Evolutionary conservation across 1,140 invertebrate species (phyloP).

Genomic region (Scaptomyza montana): DNA sequence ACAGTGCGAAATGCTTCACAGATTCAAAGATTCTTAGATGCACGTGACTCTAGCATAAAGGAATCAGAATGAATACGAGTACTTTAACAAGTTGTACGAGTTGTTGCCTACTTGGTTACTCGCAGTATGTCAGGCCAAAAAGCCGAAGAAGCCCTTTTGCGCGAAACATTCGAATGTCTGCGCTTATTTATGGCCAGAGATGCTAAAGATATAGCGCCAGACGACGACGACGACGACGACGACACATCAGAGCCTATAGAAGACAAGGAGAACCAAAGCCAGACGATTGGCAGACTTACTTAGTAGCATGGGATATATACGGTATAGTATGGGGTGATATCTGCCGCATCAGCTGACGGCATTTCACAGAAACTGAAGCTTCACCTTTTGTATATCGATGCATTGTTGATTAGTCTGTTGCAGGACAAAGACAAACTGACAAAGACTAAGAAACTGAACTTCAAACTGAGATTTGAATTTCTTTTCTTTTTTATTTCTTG

Average conservation of each 20-base stretch:
- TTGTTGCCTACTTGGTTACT: slow-evolving; percentile 43
- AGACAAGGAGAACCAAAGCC: slow-evolving; percentile 1
- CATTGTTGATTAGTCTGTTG: slow-evolving; percentile 63
- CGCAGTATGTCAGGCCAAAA: slow-evolving; percentile 57
- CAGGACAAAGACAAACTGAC: slow-evolving; percentile 3
- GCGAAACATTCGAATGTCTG: slow-evolving; percentile 74
- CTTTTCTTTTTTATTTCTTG: slow-evolving; percentile 20
- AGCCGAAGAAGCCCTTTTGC: slow-evolving; percentile 45
- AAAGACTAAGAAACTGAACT: no score
- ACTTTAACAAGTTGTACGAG: neutral
- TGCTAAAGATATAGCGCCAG: slow-evolving; percentile 79
- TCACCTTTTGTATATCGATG: slow-evolving; percentile 60
- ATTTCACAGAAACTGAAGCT: slow-evolving; percentile 58
- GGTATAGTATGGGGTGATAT: slow-evolving; percentile 42
- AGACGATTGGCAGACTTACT: slow-evolving; percentile 32
- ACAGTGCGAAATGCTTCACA: slow-evolving; percentile 53
- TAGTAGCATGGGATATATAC: neutral
- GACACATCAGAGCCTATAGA: slow-evolving; percentile 27
- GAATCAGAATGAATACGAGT: neutral
- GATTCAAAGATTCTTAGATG: slow-evolving; percentile 6
- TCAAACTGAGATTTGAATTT: neutral
- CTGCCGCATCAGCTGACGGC: slow-evolving; percentile 63
- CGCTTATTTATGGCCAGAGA: slow-evolving; percentile 79
- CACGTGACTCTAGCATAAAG: slow-evolving; percentile 16
- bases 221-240: slow-evolving; percentile 61